A percentile compares a stretch with the other conserved stretches of the same genome.
Conservation (phyloP, 2,797 vertebrate species). For the Xyrichtys novacula region DNA sequence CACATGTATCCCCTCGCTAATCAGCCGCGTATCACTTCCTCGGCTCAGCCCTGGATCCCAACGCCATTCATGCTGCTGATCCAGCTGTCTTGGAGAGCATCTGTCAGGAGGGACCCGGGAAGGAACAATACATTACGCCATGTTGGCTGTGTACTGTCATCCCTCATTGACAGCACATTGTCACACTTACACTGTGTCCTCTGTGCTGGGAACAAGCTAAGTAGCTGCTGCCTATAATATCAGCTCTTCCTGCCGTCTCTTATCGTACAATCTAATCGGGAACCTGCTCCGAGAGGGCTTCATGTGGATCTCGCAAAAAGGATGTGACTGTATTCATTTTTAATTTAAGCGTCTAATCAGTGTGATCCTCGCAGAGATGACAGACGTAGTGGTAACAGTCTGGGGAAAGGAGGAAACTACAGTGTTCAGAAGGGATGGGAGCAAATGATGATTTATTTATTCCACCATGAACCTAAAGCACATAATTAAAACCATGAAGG, state of each 20-base stretch:
- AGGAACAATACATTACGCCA: conserved; percentile 78
- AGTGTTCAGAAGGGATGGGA: conserved; percentile 44
- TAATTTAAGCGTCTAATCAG: conserved; percentile 47
- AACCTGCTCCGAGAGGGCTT: conserved; percentile 34
- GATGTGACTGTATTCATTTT: conserved; percentile 32
- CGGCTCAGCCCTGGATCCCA: conserved; percentile 51
- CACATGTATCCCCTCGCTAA: conserved; percentile 63
- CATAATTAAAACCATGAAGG: conserved; percentile 82
- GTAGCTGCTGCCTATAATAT: conserved; percentile 72
- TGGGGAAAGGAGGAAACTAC: conserved; percentile 9
- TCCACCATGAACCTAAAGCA: conserved; percentile 75
- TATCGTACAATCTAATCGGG: conserved; percentile 56
- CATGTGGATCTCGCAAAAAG: conserved; percentile 27
- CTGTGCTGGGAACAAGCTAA: conserved; percentile 69
- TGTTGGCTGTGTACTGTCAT: conserved; percentile 82
- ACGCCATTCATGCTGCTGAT: conserved; percentile 68
- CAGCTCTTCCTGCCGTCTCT: conserved; percentile 53
- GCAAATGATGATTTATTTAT: conserved; percentile 78
- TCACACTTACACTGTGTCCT: conserved; percentile 75
- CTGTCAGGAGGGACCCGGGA: conserved; percentile 79
- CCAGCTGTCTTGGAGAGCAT: conserved; percentile 80
- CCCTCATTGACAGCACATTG: conserved; percentile 81
- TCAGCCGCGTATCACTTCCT: conserved; percentile 55
- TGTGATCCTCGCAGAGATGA: conserved; percentile 14
- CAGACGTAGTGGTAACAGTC: conserved; percentile 13